A percentile compares a stretch with the other conserved stretches of the same genome.
phyloP scores from a whole-genome alignment of 2,888 invertebrate genomes.

The Venusia cambrica region DNA sequence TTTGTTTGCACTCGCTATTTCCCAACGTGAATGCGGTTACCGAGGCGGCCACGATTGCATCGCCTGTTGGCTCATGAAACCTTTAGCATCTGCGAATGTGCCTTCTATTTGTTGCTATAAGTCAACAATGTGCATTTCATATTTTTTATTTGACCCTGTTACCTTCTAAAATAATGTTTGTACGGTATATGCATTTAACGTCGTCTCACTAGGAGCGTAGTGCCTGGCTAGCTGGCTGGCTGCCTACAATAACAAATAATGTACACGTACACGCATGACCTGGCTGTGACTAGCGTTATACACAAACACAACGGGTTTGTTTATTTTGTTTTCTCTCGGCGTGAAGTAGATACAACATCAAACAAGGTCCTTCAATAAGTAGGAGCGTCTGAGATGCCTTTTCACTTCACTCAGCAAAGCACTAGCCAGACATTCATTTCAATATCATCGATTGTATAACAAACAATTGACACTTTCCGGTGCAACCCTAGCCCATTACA shows the following conservation, averaged over 20 bases:
- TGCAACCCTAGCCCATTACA: conserved; percentile 16
- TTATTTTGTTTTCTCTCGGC: conserved; percentile 29
- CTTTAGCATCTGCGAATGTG: conserved; percentile 27
- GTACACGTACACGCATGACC: conserved; percentile 1
- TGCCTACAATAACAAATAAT: conserved; percentile 4
- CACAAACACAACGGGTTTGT: conserved; percentile 19
- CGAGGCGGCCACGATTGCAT: conserved; percentile 35
- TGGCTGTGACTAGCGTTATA: conserved; percentile 13
- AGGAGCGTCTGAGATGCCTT: conserved; percentile 32
- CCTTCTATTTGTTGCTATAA: conserved; percentile 25
- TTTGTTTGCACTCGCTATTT: conserved; percentile 42
- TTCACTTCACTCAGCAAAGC: conserved; percentile 29
- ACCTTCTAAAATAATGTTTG: no score
- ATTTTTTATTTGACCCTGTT: no score
- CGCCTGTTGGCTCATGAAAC: conserved; percentile 27
- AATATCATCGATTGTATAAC: conserved; percentile 38
- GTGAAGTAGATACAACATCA: conserved; percentile 18
- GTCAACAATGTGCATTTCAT: no score
- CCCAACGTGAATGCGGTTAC: conserved; percentile 41
- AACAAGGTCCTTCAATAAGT: conserved; percentile 28
- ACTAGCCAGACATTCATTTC: conserved; percentile 16
- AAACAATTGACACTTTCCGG: conserved; percentile 34
- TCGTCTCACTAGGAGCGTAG: no score
- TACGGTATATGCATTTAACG: no score
- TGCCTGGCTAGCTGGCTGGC: no score